phyloP scores from a whole-genome alignment of 2,888 invertebrate species.

The Linyphia triangularis region DNA sequence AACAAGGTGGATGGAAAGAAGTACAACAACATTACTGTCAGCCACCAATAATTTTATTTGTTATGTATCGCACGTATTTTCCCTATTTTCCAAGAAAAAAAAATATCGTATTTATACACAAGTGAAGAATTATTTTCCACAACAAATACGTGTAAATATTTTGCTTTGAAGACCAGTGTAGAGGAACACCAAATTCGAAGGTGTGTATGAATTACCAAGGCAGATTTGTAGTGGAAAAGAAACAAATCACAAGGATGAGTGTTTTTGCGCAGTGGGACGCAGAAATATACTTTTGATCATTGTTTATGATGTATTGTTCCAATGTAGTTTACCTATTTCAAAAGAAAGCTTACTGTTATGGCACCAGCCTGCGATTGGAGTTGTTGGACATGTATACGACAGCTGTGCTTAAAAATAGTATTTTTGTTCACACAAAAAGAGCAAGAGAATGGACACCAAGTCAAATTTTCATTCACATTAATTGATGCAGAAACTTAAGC shows the following conservation, averaged over 20 bases:
- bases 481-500: too few species aligned
- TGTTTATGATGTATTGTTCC: constrained; percentile 41
- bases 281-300: constrained; percentile 3
- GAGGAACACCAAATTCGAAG: too few species aligned
- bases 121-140: too few species aligned
- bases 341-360: constrained; percentile 5
- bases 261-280: neutral
- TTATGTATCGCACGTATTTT: too few species aligned
- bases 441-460: neutral
- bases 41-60: too few species aligned
- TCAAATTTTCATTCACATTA: neutral
- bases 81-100: too few species aligned
- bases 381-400: neutral
- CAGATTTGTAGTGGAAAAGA: constrained; percentile 2
- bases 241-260: neutral
- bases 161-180: too few species aligned
- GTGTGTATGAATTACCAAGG: constrained; percentile 10
- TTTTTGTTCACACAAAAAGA: constrained; percentile 13
- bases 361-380: neutral
- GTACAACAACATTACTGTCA: too few species aligned
- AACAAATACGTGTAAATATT: too few species aligned
- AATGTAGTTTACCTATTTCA: neutral
- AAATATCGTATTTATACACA: too few species aligned
- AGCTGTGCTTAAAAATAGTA: neutral
- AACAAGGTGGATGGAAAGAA: too few species aligned